Conservation (phyloP, 2,888 invertebrate genomes). For the Griposia aprilina region DNA sequence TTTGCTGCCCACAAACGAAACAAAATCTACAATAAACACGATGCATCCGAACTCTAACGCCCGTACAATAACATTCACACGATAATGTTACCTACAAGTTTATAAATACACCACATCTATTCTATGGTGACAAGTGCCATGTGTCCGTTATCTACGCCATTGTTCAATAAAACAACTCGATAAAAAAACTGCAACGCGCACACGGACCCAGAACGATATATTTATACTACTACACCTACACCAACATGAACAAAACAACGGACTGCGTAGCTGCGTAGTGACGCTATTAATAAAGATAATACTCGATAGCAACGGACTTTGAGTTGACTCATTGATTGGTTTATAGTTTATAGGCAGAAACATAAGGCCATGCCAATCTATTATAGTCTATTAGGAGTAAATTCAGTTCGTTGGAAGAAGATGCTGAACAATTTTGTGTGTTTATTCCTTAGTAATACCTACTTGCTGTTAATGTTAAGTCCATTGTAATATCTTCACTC, state of each 20-base stretch:
- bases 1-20: background rate
- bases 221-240: constrained; percentile 14
- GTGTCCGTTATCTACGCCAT: constrained; percentile 40
- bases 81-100: constrained; percentile 27
- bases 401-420: background rate
- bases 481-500: no score
- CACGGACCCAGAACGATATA: background rate
- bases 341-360: background rate
- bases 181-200: constrained; percentile 42
- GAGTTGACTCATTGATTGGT: constrained; percentile 34
- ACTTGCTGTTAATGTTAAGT: background rate
- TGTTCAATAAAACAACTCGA: constrained; percentile 48
- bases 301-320: constrained; percentile 48
- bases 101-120: constrained; percentile 41
- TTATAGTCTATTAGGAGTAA: constrained; percentile 7
- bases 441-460: background rate
- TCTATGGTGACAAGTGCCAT: constrained; percentile 38
- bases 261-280: constrained; percentile 3
- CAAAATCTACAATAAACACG: background rate
- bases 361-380: constrained; percentile 1
- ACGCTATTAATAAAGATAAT: constrained; percentile 19
- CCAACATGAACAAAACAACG: constrained; percentile 23
- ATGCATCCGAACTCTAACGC: constrained; percentile 6
- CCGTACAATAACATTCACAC: constrained; percentile 12
- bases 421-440: background rate